These are phyloP conservation scores for Apus apus DNA, from an alignment of 2,113 vertebrate species.

Conservation along the genomic window DNA sequence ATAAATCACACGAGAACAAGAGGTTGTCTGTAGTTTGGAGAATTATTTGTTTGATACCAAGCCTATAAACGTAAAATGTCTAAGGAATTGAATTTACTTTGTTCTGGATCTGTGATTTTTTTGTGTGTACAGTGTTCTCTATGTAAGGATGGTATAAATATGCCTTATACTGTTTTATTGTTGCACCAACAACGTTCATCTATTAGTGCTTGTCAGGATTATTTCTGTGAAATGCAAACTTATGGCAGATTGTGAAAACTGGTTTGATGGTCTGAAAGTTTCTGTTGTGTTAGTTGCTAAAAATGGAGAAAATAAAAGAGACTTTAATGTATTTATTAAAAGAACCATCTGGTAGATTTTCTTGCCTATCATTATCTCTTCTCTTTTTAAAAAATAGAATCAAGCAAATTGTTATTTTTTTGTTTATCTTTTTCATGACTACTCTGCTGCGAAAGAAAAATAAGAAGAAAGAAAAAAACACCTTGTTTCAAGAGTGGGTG, in stretches of 20 bases:
- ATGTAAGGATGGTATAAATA: slow-evolving; percentile 81
- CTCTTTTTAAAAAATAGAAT: slow-evolving; percentile 1
- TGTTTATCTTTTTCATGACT: slow-evolving; percentile 14
- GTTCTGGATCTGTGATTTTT: slow-evolving; percentile 74
- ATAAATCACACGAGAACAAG: slow-evolving; percentile 73
- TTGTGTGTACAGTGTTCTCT: slow-evolving; percentile 78
- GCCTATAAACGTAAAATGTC: slow-evolving; percentile 60
- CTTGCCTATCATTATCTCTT: slow-evolving; percentile 24
- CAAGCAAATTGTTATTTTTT: neutral
- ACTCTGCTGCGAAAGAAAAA: neutral
- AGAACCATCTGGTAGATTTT: slow-evolving; percentile 62
- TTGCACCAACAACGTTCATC: slow-evolving; percentile 66
- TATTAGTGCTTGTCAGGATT: slow-evolving; percentile 75
- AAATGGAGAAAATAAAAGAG: slow-evolving; percentile 70
- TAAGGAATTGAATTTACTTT: slow-evolving; percentile 68
- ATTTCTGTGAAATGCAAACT: slow-evolving; percentile 78
- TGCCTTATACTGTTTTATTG: slow-evolving; percentile 77
- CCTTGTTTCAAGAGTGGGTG: neutral
- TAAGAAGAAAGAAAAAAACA: neutral
- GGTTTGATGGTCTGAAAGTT: slow-evolving; percentile 73
- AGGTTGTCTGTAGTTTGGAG: slow-evolving; percentile 74
- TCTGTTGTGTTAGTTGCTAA: slow-evolving; percentile 73
- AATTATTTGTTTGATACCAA: slow-evolving; percentile 69
- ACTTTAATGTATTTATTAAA: slow-evolving; percentile 81
- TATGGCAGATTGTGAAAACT: slow-evolving; percentile 75